A percentile compares a stretch with the other conserved stretches of the same genome.
These are phyloP conservation scores for Congeria kusceri DNA, from an alignment of 2,888 invertebrate genomes.

Conservation along the genomic window DNA sequence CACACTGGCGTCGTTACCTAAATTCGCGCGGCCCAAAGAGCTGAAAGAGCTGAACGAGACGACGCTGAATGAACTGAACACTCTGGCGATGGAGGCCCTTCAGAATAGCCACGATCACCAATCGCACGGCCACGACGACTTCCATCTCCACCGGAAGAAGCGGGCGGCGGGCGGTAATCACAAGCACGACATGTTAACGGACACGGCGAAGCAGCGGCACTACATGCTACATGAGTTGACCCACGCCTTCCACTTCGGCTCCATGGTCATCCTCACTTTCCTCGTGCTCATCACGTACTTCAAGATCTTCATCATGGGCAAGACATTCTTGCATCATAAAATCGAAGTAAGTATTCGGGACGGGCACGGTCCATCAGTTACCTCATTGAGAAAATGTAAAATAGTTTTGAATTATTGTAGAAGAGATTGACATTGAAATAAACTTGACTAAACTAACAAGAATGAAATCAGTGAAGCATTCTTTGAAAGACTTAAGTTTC, in stretches of 20 bases:
- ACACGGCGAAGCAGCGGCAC: constrained; percentile 68
- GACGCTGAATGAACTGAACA: constrained; percentile 2
- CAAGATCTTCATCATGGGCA: constrained; percentile 77
- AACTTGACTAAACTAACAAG: too few relatives aligned
- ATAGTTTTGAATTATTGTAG: too few relatives aligned
- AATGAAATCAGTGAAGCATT: neutral
- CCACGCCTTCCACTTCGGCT: constrained; percentile 79
- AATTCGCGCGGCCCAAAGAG: constrained; percentile 24
- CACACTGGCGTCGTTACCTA: constrained; percentile 34
- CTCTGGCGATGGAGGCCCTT: constrained; percentile 1
- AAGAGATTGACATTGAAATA: too few relatives aligned
- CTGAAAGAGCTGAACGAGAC: constrained; percentile 28
- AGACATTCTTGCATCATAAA: constrained; percentile 75
- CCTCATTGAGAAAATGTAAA: too few relatives aligned
- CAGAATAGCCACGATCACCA: constrained; percentile 14
- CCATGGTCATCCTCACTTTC: constrained; percentile 77
- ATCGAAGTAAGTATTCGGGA: constrained; percentile 68
- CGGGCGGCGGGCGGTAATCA: constrained; percentile 66
- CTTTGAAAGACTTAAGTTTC: too few relatives aligned
- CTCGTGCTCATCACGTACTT: constrained; percentile 77
- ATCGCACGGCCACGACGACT: constrained; percentile 35
- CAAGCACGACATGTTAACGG: constrained; percentile 63
- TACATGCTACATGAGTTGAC: constrained; percentile 76
- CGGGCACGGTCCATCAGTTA: too few relatives aligned
- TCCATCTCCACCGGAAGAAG: constrained; percentile 42